Percentiles rank a stretch among this genome's conserved stretches.
These are phyloP conservation scores for Trilocha varians DNA, from an alignment of 2,888 invertebrate genomes.

Conservation along the genomic window DNA sequence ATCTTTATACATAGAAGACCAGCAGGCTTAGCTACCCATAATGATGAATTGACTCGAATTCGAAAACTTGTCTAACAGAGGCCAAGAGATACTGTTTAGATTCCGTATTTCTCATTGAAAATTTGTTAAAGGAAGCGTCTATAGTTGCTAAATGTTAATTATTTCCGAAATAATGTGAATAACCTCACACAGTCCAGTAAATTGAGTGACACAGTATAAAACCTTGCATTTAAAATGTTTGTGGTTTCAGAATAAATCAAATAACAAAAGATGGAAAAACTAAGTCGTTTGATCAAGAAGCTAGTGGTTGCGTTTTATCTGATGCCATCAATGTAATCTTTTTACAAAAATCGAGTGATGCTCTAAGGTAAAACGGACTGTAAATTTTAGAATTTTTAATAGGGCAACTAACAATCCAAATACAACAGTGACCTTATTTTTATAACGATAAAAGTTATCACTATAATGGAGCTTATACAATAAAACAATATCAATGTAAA, in stretches of 20 bases:
- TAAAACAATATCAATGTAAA: no score
- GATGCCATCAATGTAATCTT: no score
- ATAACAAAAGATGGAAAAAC: constrained; percentile 86
- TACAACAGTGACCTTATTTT: no score
- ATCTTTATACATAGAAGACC: no score
- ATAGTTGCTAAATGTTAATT: constrained; percentile 76
- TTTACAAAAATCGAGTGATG: constrained; percentile 74
- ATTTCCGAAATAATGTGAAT: constrained; percentile 67
- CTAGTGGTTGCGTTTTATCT: no score
- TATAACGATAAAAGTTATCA: no score
- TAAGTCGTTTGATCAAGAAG: no score
- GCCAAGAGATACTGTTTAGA: constrained; percentile 27
- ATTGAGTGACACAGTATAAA: not conserved
- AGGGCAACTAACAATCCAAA: no score
- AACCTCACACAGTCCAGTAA: constrained; percentile 39
- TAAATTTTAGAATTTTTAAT: no score
- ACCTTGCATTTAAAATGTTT: not conserved
- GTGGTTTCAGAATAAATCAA: constrained; percentile 18
- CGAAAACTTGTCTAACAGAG: not conserved
- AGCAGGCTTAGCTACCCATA: no score
- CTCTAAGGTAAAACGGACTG: constrained; percentile 23
- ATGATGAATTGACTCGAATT: no score
- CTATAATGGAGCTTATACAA: no score
- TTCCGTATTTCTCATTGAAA: constrained; percentile 34
- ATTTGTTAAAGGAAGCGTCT: constrained; percentile 60